phyloP scores from a whole-genome alignment of 2,888 invertebrate genomes.

The Idaea aversata region DNA sequence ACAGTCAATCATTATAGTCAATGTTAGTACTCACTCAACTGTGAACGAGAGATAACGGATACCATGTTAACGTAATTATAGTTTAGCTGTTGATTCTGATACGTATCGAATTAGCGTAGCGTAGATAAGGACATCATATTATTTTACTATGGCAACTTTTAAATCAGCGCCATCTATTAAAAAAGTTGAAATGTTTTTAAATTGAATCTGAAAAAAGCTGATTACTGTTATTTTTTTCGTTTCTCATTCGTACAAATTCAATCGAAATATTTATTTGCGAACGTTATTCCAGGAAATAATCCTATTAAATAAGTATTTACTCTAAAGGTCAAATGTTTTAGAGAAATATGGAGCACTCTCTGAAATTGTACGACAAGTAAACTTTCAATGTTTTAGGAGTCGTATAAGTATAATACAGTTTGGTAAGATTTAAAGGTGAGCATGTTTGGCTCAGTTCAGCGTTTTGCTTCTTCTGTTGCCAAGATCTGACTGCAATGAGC shows the following conservation, averaged over 20 bases:
- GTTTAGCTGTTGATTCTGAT: background rate
- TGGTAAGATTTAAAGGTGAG: conserved; percentile 20
- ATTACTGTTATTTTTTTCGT: background rate
- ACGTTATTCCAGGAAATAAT: background rate
- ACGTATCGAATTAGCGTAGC: background rate
- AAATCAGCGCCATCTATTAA: too few species aligned
- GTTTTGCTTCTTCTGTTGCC: conserved; percentile 16
- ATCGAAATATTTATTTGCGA: conserved; percentile 1
- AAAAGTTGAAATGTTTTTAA: too few species aligned
- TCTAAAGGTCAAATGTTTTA: conserved; percentile 24
- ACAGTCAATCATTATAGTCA: conserved; percentile 35
- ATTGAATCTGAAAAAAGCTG: background rate
- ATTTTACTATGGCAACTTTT: too few species aligned
- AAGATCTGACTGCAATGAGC: conserved; percentile 19
- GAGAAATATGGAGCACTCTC: conserved; percentile 25
- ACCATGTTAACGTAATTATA: background rate
- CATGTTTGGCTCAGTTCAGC: conserved; percentile 19
- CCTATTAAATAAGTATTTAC: conserved; percentile 20
- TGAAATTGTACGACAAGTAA: conserved; percentile 19
- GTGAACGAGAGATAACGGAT: conserved; percentile 17
- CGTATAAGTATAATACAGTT: conserved; percentile 7
- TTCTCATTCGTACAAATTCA: background rate
- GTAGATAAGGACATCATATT: background rate
- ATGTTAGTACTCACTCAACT: conserved; percentile 21
- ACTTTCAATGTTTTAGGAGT: conserved; percentile 18